Base-by-base conservation (phyloP, 2,797 vertebrate species). In the Chiroxiphia lanceolata region DNA sequence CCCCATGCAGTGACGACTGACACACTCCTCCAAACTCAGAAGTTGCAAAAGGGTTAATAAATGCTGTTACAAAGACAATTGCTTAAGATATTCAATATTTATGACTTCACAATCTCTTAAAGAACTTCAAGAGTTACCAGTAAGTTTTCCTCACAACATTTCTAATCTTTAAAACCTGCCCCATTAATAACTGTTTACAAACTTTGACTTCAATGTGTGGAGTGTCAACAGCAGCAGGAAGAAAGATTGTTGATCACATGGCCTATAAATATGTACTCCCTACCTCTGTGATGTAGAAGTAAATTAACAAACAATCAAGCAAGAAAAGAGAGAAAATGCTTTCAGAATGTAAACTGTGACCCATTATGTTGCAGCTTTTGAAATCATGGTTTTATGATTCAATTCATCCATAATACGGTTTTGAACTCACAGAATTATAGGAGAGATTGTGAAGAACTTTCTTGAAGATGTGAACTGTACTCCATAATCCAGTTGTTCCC, bases 381-480 rank as follows among this genome's bases (percentile, higher is more conserved):
- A 81, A 80, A 81, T 31, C 10, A 27, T 5, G 3, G 23, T 0
- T 85, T 89, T 68, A 75, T 18, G 12, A 69, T 65, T 83, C 34
- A 42, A 3, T 50, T 57, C 10, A 74, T 63, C 44, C n/a, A 13
- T 20, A 88, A 76, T 2, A 60, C 4, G 16, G 60, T 76, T 85
- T 69, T 75, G 76, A 91, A 98, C 97, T 98, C 98, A 99, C 98
- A 99, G 97, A 97, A 99, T 98, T 94, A 99, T 99, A 93, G 99
- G 99, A 70, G 99, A 99, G 94, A 99, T 99, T 92, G 99, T 99
- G 98, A 99, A 99, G 98, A 99, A 99, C 97, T 99, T 99, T 96
- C 99, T 98, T 81, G 99, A 99, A 47, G 99, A 99, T 54, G 99
- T 99, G 97, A 99, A 99, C 93, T 99, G 99, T 57, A 99, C 99